phyloP scores from a whole-genome alignment of 1,140 invertebrate genomes.

The Drosophila hydei region DNA sequence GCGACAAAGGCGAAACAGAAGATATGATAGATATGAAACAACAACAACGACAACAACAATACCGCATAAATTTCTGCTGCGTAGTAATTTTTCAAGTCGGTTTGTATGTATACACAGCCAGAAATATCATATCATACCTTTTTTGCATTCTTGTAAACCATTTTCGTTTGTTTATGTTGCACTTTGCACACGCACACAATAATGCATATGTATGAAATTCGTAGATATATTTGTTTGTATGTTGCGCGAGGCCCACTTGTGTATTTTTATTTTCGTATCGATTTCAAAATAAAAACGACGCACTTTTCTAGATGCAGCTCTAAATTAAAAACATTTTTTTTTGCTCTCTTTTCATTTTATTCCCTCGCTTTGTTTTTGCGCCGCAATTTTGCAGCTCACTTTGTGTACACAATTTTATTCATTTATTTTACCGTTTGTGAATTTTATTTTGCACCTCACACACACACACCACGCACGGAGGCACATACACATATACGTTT shows the following conservation, averaged over 20 bases:
- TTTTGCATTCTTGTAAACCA: constrained; percentile 52
- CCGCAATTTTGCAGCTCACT: constrained; percentile 66
- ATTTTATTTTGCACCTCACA: constrained; percentile 48
- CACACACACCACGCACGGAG: constrained; percentile 20
- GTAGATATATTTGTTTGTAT: constrained; percentile 33
- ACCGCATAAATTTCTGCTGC: constrained; percentile 81
- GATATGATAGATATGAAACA: constrained; percentile 80
- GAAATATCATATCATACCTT: constrained; percentile 40
- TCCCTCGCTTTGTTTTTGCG: constrained; percentile 73
- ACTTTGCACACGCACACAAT: constrained; percentile 44
- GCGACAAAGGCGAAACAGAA: constrained; percentile 53
- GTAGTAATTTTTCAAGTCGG: constrained; percentile 77
- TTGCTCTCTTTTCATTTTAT: constrained; percentile 47
- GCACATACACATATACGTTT: constrained; percentile 22
- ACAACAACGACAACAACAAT: constrained; percentile 60
- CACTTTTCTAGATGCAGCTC: constrained; percentile 68
- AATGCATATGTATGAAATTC: constrained; percentile 24
- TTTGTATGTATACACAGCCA: constrained; percentile 46
- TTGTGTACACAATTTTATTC: constrained; percentile 48
- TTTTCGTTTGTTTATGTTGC: constrained; percentile 52
- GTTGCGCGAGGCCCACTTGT: constrained; percentile 41
- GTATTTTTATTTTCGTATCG: constrained; percentile 76
- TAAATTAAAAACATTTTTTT: constrained; percentile 57
- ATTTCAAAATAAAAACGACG: constrained; percentile 81
- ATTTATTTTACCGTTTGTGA: constrained; percentile 44